Percentiles rank a stretch among this genome's conserved stretches.
These are phyloP conservation scores for Crossocerus cetratus DNA, from an alignment of 2,888 invertebrate genomes.

Conservation along the genomic window DNA sequence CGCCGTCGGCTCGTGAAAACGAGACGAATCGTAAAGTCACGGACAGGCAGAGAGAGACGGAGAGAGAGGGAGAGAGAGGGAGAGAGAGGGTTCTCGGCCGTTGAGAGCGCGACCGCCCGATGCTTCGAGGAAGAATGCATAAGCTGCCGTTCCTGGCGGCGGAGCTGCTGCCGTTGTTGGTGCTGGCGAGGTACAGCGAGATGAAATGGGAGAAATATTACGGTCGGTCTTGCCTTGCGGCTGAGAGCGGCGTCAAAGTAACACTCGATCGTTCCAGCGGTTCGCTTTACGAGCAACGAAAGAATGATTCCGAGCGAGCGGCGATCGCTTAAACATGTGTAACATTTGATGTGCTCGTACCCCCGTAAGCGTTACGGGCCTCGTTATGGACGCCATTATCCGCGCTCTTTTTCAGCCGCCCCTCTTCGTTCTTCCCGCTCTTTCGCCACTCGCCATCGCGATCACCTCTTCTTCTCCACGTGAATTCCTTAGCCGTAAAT, in stretches of 20 bases:
- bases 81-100: too few species aligned
- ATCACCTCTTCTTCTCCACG: too few species aligned
- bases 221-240: slow-evolving; percentile 5
- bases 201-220: slow-evolving; percentile 19
- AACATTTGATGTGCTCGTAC: slow-evolving; percentile 56
- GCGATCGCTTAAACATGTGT: slow-evolving; percentile 55
- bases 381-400: slow-evolving; percentile 30
- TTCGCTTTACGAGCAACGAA: slow-evolving; percentile 55
- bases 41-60: slow-evolving; percentile 4
- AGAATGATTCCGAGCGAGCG: slow-evolving; percentile 47
- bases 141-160: too few species aligned
- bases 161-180: too few species aligned
- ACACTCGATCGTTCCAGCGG: slow-evolving; percentile 52
- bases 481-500: neutral
- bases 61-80: slow-evolving; percentile 16
- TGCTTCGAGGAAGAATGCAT: too few species aligned
- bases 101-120: too few species aligned
- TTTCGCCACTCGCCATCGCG: neutral
- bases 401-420: neutral
- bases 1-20: slow-evolving; percentile 57
- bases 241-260: slow-evolving; percentile 45
- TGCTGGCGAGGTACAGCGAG: slow-evolving; percentile 6
- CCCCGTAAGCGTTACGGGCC: slow-evolving; percentile 43
- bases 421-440: neutral
- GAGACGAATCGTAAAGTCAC: slow-evolving; percentile 54